Conservation (phyloP, 35 echinoderm and acorn worm genomes). For the Lytechinus variegatus region DNA sequence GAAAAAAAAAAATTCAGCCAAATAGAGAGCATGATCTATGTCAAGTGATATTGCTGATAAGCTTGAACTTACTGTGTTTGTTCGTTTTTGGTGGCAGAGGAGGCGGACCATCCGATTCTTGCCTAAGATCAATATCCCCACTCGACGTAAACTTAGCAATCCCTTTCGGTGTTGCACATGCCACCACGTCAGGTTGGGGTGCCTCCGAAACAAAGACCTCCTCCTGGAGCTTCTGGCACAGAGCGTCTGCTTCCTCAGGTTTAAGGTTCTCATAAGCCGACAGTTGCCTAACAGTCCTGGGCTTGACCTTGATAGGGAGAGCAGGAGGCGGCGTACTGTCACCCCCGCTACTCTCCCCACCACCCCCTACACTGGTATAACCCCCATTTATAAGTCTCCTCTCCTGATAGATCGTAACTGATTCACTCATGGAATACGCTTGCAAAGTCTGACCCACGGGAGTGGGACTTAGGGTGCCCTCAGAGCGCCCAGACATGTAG, state of each 20-base stretch:
- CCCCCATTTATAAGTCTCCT: conserved; percentile 16
- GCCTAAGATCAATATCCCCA: not conserved
- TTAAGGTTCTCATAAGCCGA: conserved; percentile 84
- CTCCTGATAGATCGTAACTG: conserved; percentile 9
- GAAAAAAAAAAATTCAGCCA: too few relatives aligned
- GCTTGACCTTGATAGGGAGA: conserved; percentile 72
- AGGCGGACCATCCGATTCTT: conserved; percentile 62
- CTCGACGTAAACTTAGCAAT: conserved; percentile 29
- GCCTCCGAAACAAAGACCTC: conserved; percentile 45
- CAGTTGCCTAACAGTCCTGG: conserved; percentile 58
- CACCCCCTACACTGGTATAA: not conserved
- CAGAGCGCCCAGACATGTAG: conserved; percentile 49
- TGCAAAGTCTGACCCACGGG: not conserved
- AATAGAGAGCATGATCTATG: too few relatives aligned
- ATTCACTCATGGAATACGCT: not conserved
- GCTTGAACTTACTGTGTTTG: conserved; percentile 81
- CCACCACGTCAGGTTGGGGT: conserved; percentile 24
- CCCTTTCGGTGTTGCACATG: conserved; percentile 40
- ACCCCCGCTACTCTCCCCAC: conserved; percentile 30
- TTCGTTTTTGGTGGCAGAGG: conserved; percentile 83
- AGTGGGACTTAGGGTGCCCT: conserved; percentile 21
- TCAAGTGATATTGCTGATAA: too few relatives aligned
- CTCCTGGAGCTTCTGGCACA: conserved; percentile 58
- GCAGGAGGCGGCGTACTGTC: conserved; percentile 65
- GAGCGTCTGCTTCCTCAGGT: conserved; percentile 58